Evolutionary conservation across 2,113 vertebrate genomes (phyloP).

Genomic region (Porphyrio hochstetteri): DNA sequence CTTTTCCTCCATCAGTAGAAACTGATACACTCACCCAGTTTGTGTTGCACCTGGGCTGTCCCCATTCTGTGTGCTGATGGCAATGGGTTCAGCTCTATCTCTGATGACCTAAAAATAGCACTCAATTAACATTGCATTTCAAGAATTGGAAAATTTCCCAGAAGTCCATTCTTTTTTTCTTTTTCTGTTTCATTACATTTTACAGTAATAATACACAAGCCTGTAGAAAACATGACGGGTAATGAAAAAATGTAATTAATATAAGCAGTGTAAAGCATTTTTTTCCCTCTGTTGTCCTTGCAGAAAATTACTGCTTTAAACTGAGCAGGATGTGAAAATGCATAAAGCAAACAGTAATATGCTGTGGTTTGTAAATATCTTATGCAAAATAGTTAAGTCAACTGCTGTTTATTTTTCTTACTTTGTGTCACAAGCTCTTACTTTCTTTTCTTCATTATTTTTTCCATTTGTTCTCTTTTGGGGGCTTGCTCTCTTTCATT

Average conservation of each 20-base stretch:
- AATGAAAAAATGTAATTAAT: conserved; percentile 91
- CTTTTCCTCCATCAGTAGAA: conserved; percentile 27
- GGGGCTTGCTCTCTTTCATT: conserved; percentile 32
- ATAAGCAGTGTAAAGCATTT: conserved; percentile 84
- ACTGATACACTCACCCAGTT: conserved; percentile 26
- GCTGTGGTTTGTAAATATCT: conserved; percentile 82
- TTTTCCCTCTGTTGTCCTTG: conserved; percentile 82
- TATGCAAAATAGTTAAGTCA: conserved; percentile 80
- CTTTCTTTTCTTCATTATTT: conserved; percentile 53
- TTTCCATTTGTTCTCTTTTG: conserved; percentile 22
- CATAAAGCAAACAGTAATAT: conserved; percentile 77
- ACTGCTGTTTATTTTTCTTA: conserved; percentile 76
- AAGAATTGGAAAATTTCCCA: conserved; percentile 89
- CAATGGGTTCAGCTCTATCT: conserved; percentile 74
- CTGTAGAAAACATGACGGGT: conserved; percentile 86
- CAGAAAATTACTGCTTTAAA: conserved; percentile 85
- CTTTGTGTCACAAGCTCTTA: conserved; percentile 73
- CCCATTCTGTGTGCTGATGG: conserved; percentile 68
- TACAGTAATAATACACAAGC: conserved; percentile 87
- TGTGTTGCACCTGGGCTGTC: conserved; percentile 72
- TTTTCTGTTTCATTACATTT: conserved; percentile 87
- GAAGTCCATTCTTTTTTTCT: conserved; percentile 85
- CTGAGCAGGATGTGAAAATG: conserved; percentile 82
- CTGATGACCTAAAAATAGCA: conserved; percentile 83
- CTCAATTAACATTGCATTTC: conserved; percentile 87